These are phyloP conservation scores for Anthophora plumipes DNA, from an alignment of 2,888 invertebrate species.

Conservation along the genomic window DNA sequence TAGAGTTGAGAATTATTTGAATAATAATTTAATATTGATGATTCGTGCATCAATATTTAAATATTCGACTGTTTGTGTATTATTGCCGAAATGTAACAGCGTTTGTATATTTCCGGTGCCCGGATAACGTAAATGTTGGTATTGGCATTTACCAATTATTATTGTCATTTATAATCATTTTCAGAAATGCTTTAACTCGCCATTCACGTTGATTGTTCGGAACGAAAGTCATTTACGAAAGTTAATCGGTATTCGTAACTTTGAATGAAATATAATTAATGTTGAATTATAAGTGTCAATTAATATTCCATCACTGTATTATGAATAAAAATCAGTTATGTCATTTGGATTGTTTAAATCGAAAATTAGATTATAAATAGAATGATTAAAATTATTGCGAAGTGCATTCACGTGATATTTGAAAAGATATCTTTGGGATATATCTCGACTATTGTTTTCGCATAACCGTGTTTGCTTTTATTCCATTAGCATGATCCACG, in stretches of 20 bases:
- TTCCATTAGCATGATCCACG: background rate
- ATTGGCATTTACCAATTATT: no score
- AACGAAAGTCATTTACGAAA: no score
- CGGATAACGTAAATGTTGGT: conserved; percentile 12
- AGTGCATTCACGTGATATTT: no score
- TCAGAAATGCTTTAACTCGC: background rate
- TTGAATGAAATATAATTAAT: background rate
- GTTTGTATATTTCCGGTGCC: background rate
- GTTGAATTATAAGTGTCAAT: background rate
- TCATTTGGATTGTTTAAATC: no score
- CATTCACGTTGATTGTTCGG: background rate
- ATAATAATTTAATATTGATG: background rate
- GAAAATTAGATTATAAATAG: no score
- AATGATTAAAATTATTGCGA: no score
- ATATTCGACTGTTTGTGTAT: background rate
- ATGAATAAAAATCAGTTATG: background rate
- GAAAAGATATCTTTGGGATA: no score
- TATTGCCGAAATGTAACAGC: background rate
- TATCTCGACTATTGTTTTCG: no score
- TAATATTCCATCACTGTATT: background rate
- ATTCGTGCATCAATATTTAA: background rate
- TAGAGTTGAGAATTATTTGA: background rate
- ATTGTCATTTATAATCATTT: background rate
- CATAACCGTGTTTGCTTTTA: background rate
- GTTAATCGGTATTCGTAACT: background rate